Percentiles rank a stretch among this genome's conserved stretches.
These are phyloP conservation scores for Cyphomyrus plagiostoma DNA, from an alignment of 2,113 vertebrate genomes.

Conservation along the genomic window DNA sequence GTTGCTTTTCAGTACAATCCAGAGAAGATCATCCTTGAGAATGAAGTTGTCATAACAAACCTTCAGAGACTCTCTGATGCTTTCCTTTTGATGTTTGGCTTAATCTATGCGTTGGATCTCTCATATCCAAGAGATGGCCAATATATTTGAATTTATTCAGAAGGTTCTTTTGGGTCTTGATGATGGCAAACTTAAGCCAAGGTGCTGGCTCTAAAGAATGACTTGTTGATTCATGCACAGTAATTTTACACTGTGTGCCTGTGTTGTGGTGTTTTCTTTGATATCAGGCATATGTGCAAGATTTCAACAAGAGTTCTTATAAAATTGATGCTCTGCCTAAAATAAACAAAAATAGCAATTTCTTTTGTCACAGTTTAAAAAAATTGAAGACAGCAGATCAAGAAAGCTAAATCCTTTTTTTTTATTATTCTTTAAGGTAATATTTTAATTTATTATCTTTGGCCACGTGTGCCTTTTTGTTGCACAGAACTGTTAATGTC, in stretches of 20 bases:
- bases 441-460: not conserved
- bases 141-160: constrained; percentile 18
- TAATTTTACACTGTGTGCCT: not conserved
- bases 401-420: not conserved
- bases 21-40: not conserved
- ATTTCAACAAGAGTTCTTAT: not conserved
- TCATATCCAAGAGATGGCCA: not conserved
- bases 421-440: not conserved
- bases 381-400: not conserved
- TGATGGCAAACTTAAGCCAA: not conserved
- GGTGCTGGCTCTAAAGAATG: not conserved
- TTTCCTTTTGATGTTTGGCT: not conserved
- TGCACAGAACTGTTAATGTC: too few relatives aligned
- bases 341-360: not conserved
- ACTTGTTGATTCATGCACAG: not conserved
- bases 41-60: not conserved
- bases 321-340: not conserved
- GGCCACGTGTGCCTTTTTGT: too few relatives aligned
- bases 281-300: not conserved
- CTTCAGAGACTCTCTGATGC: not conserved
- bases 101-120: not conserved
- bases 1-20: not conserved
- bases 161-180: constrained; percentile 15
- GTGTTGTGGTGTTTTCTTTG: not conserved
- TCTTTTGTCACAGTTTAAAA: not conserved